Evolutionary conservation across 64 coral and sea anemone genomes (phyloP).

Genomic region (Astreopora myriophthalma): DNA sequence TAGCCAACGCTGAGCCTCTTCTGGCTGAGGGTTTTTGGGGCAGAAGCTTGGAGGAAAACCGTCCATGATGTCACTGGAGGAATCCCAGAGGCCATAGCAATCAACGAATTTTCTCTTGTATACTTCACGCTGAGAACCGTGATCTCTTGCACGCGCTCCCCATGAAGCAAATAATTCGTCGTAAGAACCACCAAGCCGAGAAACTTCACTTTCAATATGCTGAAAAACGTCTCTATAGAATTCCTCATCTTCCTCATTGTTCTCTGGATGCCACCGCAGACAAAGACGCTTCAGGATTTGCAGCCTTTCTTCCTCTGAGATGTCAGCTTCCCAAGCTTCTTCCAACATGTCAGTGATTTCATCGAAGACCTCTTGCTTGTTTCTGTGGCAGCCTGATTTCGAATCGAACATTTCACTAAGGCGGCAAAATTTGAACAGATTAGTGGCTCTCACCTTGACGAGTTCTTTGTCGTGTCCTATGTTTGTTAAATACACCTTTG

Average conservation of each 20-base stretch:
- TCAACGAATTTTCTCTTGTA: not conserved
- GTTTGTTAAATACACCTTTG: constrained; percentile 69
- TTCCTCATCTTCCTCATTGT: constrained; percentile 61
- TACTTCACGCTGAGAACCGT: not conserved
- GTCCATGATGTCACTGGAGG: not conserved
- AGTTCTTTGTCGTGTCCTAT: constrained; percentile 63
- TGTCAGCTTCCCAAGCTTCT: constrained; percentile 50
- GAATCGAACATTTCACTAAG: not conserved
- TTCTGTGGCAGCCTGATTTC: not conserved
- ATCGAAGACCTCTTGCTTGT: constrained; percentile 5
- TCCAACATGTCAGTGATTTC: constrained; percentile 30
- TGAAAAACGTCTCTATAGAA: constrained; percentile 69
- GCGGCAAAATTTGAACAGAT: constrained; percentile 75
- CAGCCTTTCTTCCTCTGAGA: constrained; percentile 33
- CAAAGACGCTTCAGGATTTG: constrained; percentile 65
- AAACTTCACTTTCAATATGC: constrained; percentile 57
- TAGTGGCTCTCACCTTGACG: constrained; percentile 44
- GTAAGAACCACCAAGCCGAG: constrained; percentile 7
- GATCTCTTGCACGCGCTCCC: not conserved
- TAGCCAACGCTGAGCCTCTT: constrained; percentile 78
- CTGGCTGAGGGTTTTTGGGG: constrained; percentile 61
- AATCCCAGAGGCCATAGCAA: not conserved
- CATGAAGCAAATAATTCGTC: not conserved
- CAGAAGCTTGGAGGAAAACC: constrained; percentile 23
- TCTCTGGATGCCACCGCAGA: constrained; percentile 78